Base-by-base conservation (phyloP, 2,113 vertebrate genomes). In the Phrynocephalus versicolor region DNA sequence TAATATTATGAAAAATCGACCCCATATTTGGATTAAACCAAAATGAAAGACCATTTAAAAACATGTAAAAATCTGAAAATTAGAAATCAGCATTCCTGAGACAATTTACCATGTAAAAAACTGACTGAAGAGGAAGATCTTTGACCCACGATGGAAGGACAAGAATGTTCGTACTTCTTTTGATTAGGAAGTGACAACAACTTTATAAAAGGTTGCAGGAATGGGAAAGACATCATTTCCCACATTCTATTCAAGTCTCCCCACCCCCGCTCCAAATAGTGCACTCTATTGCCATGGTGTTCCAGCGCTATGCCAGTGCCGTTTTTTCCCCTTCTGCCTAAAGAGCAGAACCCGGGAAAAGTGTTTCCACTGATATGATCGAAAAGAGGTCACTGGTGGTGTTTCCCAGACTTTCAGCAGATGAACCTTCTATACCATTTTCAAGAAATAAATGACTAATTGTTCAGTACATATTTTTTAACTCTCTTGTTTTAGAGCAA, bases 331-430 rank as follows among this genome's bases (percentile, higher is more conserved):
- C 85, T 51, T 65, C 18, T 69, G 80, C 57, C 76, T 87, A 35
- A 41, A n/a, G 60, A 25, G 23, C 15, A 58, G 33, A 73, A 16
- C 82, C 88, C 2, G 0, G 71, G 80, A 57, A n/a, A 72, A 86
- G 81, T 73, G 90, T 45, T 39, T 85, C 16, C 35, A 73, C 33
- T 85, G 76, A 62, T 58, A 79, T n/a, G n/a, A n/a, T 58, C 0
- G 25, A 84, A 91, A 89, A 90, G n/a, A 79, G 39, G 41, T 78
- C 87, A 83, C 1, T 86, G 19, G 3, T 1, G 0, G 84, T 92
- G 73, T 58, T 90, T 71, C n/a, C 30, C 21, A 4, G 73, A 85
- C 60, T 91, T 85, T 39, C 35, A 82, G 13, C 37, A 76, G 69
- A 60, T 76, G 55, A 89, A 81, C 65, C 19, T 27, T 9, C 75